These are phyloP conservation scores for Nemoura dubitans DNA, from an alignment of 2,888 invertebrate species.

Conservation along the genomic window DNA sequence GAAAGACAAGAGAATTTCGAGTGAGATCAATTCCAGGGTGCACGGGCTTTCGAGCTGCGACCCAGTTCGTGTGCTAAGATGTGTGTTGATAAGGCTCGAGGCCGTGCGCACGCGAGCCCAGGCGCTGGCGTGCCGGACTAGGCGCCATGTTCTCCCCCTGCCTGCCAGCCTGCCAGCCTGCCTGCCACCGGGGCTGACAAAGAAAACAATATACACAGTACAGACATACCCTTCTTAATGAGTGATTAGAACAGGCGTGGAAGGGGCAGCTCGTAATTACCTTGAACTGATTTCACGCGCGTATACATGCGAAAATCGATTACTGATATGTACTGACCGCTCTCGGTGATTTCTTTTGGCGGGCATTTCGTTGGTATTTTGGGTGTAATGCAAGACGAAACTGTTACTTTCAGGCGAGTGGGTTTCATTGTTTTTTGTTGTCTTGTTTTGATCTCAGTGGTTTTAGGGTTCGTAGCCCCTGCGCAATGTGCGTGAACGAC, in stretches of 20 bases:
- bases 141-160: background rate
- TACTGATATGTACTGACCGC: background rate
- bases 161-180: no score
- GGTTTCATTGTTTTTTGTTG: background rate
- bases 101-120: background rate
- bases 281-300: background rate
- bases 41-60: constrained; percentile 27
- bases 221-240: background rate
- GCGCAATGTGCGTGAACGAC: background rate
- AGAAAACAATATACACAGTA: constrained; percentile 1
- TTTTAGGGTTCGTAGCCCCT: constrained; percentile 7
- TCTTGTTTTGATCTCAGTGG: background rate
- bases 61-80: constrained; percentile 45
- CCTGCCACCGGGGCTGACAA: no score
- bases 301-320: background rate
- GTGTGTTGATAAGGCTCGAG: constrained; percentile 31
- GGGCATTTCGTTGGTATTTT: background rate
- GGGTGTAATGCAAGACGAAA: background rate
- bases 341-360: background rate
- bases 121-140: background rate
- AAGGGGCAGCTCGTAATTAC: background rate
- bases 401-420: background rate
- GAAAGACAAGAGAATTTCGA: constrained; percentile 21
- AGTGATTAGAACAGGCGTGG: background rate
- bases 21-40: constrained; percentile 41